phyloP scores from a whole-genome alignment of 2,888 invertebrate species.

The Lumbricus terrestris region DNA sequence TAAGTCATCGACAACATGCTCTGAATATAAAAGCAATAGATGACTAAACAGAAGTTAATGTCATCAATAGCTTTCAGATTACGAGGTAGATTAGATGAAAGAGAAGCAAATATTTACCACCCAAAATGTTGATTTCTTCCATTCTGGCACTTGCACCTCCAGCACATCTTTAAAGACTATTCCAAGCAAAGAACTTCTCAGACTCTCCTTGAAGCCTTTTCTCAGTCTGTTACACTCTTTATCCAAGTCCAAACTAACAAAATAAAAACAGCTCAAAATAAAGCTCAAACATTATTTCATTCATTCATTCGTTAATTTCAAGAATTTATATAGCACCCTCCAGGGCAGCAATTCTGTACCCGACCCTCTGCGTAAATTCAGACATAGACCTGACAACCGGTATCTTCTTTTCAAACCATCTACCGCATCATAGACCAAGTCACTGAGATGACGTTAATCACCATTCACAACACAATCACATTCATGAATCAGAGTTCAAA shows the following conservation, averaged over 20 bases:
- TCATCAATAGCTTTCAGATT: neutral
- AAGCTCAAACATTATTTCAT: neutral
- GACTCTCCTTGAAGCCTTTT: slow-evolving; percentile 9
- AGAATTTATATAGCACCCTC: too few species aligned
- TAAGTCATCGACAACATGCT: neutral
- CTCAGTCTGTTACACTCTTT: neutral
- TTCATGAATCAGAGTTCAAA: too few species aligned
- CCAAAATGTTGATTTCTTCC: neutral
- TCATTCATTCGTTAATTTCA: neutral
- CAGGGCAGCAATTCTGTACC: too few species aligned
- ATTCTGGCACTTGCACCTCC: neutral
- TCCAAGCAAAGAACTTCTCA: neutral
- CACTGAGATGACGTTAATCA: too few species aligned
- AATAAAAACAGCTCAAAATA: neutral
- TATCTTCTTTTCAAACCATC: too few species aligned
- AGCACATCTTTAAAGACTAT: neutral
- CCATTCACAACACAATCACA: too few species aligned
- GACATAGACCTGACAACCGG: too few species aligned
- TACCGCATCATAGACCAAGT: too few species aligned
- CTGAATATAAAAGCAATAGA: neutral
- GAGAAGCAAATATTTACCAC: slow-evolving; percentile 5
- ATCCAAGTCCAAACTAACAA: neutral
- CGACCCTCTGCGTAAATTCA: too few species aligned
- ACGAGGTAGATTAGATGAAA: neutral
- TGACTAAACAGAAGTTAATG: neutral